phyloP scores from a whole-genome alignment of 92 coral and sea anemone species.

The Parazoanthus atlanticus region DNA sequence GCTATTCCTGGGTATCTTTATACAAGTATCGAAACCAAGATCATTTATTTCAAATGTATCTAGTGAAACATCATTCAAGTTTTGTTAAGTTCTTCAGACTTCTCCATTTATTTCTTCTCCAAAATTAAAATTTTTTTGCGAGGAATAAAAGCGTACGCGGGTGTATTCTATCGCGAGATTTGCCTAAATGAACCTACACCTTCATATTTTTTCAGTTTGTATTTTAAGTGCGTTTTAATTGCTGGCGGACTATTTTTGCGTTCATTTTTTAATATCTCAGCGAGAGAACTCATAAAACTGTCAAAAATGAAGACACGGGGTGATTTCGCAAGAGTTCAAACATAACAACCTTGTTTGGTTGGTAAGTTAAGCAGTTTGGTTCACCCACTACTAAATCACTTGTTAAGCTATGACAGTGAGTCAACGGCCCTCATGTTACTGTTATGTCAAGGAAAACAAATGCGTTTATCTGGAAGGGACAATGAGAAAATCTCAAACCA shows the following conservation, averaged over 20 bases:
- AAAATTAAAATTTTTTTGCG: no score
- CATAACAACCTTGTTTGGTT: not conserved
- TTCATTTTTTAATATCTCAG: not conserved
- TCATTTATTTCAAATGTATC: no score
- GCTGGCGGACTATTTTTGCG: not conserved
- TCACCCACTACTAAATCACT: conserved; percentile 15
- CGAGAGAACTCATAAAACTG: not conserved
- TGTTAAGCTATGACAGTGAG: not conserved
- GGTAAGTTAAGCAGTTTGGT: not conserved
- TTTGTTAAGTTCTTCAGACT: no score
- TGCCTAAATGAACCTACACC: not conserved
- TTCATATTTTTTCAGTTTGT: not conserved
- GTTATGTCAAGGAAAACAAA: not conserved
- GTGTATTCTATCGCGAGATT: no score
- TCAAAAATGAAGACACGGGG: not conserved
- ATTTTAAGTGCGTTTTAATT: not conserved
- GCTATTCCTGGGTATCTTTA: no score
- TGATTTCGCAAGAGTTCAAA: not conserved
- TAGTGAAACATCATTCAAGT: no score
- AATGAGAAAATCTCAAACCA: not conserved
- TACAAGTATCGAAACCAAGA: no score
- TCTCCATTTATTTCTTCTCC: no score
- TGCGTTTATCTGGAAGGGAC: not conserved
- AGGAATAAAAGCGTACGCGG: no score
- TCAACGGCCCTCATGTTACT: not conserved